Conservation (phyloP, 2,888 invertebrate genomes). For the Xanthia togata region DNA sequence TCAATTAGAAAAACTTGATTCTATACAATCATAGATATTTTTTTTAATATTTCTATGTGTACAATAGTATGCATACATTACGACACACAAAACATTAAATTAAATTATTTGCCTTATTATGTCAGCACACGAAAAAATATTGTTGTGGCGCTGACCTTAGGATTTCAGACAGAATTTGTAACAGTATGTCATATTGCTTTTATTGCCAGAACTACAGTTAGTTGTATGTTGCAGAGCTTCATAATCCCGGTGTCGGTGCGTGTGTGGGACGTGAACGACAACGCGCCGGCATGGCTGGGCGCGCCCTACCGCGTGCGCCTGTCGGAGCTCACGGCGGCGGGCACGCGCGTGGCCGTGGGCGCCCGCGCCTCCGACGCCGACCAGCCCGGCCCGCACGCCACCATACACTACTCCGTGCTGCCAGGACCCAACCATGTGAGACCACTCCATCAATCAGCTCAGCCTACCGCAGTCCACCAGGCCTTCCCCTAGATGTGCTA, state of each 20-base stretch:
- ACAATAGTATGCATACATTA: no score
- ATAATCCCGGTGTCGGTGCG: constrained; percentile 95
- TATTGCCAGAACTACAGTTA: not conserved
- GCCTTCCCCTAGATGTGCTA: no score
- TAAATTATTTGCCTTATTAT: no score
- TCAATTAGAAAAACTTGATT: no score
- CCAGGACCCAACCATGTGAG: constrained; percentile 94
- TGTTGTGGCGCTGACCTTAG: not conserved
- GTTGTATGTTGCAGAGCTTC: constrained; percentile 90
- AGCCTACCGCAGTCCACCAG: not conserved
- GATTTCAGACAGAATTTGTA: not conserved
- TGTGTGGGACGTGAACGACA: constrained; percentile 97
- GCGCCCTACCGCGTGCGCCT: constrained; percentile 95
- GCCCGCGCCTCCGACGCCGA: constrained; percentile 95
- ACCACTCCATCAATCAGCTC: constrained; percentile 26
- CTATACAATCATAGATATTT: no score
- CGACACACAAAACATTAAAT: no score
- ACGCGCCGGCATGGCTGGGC: constrained; percentile 95
- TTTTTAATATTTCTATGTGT: no score
- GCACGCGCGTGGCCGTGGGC: constrained; percentile 94
- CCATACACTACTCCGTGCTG: constrained; percentile 95
- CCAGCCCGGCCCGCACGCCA: constrained; percentile 96
- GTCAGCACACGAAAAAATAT: no score
- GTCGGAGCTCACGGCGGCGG: constrained; percentile 94
- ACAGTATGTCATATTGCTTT: not conserved